A percentile compares a stretch with the other conserved stretches of the same genome.
phyloP scores from a whole-genome alignment of 2,797 vertebrate species.

The Trachops cirrhosus region DNA sequence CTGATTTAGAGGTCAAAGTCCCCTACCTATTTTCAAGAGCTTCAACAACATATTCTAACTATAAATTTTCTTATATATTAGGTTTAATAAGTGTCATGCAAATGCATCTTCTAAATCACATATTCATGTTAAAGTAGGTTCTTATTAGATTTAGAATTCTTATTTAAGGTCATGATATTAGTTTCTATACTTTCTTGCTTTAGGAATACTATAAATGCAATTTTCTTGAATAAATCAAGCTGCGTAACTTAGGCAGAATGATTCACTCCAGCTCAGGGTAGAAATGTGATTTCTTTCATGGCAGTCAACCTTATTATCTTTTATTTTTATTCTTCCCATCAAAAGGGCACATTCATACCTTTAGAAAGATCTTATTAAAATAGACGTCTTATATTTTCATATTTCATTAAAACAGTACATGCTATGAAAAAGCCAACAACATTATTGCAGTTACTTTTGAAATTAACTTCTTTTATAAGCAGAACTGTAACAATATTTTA shows the following conservation, averaged over 20 bases:
- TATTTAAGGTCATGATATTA: constrained; percentile 64
- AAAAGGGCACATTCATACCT: constrained; percentile 62
- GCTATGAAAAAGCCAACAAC: constrained; percentile 43
- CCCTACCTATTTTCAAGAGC: constrained; percentile 18
- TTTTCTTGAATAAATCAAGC: constrained; percentile 61
- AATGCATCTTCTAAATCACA: constrained; percentile 41
- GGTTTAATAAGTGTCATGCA: constrained; percentile 34
- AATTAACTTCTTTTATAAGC: constrained; percentile 49
- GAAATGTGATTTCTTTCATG: constrained; percentile 55
- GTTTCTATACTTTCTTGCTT: constrained; percentile 34
- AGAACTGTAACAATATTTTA: constrained; percentile 48
- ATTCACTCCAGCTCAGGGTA: constrained; percentile 55
- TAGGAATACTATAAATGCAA: constrained; percentile 55
- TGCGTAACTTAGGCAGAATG: constrained; percentile 40
- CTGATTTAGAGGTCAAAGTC: not conserved
- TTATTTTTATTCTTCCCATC: constrained; percentile 67
- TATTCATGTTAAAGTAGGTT: constrained; percentile 36
- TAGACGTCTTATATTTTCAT: constrained; percentile 59
- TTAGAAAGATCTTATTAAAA: constrained; percentile 69
- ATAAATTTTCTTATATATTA: constrained; percentile 16
- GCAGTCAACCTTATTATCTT: constrained; percentile 67
- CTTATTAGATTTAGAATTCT: constrained; percentile 49
- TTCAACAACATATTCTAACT: constrained; percentile 4
- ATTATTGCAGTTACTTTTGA: constrained; percentile 35
- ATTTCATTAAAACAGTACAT: constrained; percentile 54